Percentiles rank a stretch among this genome's conserved stretches.
Conservation (phyloP, 2,797 vertebrate genomes). For the Dromococcyx pavoninus region DNA sequence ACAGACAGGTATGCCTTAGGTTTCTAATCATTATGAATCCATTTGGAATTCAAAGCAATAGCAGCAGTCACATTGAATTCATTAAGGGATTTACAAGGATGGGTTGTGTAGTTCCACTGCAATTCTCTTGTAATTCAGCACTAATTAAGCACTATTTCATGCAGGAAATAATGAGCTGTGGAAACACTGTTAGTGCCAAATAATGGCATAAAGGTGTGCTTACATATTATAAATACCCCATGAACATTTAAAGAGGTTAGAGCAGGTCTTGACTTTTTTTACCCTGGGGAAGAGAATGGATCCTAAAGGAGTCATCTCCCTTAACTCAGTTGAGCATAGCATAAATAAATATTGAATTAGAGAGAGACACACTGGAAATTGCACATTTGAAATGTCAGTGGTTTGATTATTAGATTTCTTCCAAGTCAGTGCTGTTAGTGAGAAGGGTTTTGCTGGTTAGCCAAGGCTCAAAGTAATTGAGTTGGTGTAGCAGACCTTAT, state of each 20-base stretch:
- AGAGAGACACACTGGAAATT: background rate
- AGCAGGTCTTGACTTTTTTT: slow-evolving; percentile 44
- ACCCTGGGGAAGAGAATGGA: background rate
- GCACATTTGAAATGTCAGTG: slow-evolving; percentile 48
- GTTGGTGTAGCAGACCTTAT: background rate
- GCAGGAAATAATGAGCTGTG: slow-evolving; percentile 71
- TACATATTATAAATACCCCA: slow-evolving; percentile 52
- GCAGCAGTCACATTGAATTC: slow-evolving; percentile 52
- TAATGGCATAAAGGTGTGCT: slow-evolving; percentile 65
- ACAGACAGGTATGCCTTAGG: slow-evolving; percentile 24
- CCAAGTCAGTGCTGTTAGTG: slow-evolving; percentile 1
- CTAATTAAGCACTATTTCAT: slow-evolving; percentile 70
- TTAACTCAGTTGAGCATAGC: background rate
- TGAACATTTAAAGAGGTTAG: slow-evolving; percentile 45
- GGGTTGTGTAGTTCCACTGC: slow-evolving; percentile 48
- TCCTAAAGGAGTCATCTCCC: background rate
- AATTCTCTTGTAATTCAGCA: slow-evolving; percentile 62
- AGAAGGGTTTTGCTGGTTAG: background rate
- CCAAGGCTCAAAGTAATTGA: background rate
- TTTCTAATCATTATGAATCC: slow-evolving; percentile 63
- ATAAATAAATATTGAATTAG: slow-evolving; percentile 57
- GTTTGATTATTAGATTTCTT: slow-evolving; percentile 54
- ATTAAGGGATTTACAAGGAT: slow-evolving; percentile 53
- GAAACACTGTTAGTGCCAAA: slow-evolving; percentile 64
- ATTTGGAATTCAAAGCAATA: slow-evolving; percentile 57